Evolutionary conservation across 2,888 invertebrate genomes (phyloP).

Genomic region (Notodonta dromedarius): DNA sequence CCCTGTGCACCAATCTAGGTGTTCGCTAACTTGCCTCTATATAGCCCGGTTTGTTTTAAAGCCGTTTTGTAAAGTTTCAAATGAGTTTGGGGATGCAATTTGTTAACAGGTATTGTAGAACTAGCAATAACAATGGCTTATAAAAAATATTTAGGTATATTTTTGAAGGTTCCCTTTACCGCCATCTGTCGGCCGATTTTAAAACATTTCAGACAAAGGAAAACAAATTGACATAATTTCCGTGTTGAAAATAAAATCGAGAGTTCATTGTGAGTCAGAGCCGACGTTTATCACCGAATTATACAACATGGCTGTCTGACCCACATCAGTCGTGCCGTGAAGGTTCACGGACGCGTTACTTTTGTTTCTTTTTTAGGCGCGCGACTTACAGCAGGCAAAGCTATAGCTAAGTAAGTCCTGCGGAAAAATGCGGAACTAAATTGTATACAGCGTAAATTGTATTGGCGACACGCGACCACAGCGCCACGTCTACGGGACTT

Average conservation of each 20-base stretch:
- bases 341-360: conserved; percentile 44
- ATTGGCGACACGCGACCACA: too few species aligned
- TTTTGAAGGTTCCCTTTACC: background rate
- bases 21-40: conserved; percentile 36
- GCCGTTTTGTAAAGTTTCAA: conserved; percentile 41
- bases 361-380: conserved; percentile 28
- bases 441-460: too few species aligned
- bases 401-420: background rate
- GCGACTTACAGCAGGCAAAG: conserved; percentile 8
- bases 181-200: background rate
- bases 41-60: conserved; percentile 34
- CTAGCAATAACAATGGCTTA: too few species aligned
- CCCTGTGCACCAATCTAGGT: conserved; percentile 44
- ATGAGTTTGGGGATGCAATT: conserved; percentile 27
- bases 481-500: too few species aligned
- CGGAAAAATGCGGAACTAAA: too few species aligned
- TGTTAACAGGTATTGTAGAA: background rate
- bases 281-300: conserved; percentile 28
- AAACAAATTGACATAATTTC: background rate
- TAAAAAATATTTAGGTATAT: too few species aligned
- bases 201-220: background rate
- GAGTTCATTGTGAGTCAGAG: conserved; percentile 12
- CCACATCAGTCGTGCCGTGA: conserved; percentile 36
- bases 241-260: conserved; percentile 11
- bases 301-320: conserved; percentile 34